Evolutionary conservation across 1,140 invertebrate species (phyloP).

Genomic region (Theocolax elegans): DNA sequence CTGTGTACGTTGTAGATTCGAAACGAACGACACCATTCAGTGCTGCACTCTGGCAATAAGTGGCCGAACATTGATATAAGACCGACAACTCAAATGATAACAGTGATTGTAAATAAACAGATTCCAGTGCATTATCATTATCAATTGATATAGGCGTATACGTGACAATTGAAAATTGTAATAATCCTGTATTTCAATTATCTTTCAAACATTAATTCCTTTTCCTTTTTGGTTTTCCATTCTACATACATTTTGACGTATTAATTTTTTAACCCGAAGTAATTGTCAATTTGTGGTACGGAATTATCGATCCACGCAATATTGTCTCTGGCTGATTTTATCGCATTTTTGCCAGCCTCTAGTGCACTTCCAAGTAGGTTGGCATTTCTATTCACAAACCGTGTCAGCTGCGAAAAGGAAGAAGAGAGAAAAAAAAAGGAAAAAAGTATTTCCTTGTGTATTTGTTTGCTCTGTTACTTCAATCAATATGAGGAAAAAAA

Average conservation of each 20-base stretch:
- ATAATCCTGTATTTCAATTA: no score
- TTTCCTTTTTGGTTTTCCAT: no score
- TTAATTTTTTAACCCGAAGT: neutral
- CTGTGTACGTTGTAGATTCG: no score
- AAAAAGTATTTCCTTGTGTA: no score
- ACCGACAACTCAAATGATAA: slow-evolving; percentile 16
- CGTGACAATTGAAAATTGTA: no score
- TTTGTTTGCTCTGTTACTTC: no score
- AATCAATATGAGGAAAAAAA: no score
- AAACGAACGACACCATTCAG: neutral
- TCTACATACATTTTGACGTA: no score
- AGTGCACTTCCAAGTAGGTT: slow-evolving; percentile 33
- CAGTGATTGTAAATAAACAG: neutral
- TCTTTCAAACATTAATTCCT: no score
- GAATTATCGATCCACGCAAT: slow-evolving; percentile 47
- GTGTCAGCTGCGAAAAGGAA: slow-evolving; percentile 45
- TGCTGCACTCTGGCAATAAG: slow-evolving; percentile 24
- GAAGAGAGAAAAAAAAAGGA: no score
- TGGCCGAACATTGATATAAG: no score
- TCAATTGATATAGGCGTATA: neutral
- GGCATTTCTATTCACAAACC: slow-evolving; percentile 39
- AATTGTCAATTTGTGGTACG: slow-evolving; percentile 35
- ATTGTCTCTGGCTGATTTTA: slow-evolving; percentile 35
- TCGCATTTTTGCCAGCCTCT: slow-evolving; percentile 32
- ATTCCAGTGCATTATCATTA: neutral